A percentile compares a stretch with the other conserved stretches of the same genome.
These are phyloP conservation scores for Parnassius mnemosyne DNA, from an alignment of 2,888 invertebrate species.

Conservation along the genomic window DNA sequence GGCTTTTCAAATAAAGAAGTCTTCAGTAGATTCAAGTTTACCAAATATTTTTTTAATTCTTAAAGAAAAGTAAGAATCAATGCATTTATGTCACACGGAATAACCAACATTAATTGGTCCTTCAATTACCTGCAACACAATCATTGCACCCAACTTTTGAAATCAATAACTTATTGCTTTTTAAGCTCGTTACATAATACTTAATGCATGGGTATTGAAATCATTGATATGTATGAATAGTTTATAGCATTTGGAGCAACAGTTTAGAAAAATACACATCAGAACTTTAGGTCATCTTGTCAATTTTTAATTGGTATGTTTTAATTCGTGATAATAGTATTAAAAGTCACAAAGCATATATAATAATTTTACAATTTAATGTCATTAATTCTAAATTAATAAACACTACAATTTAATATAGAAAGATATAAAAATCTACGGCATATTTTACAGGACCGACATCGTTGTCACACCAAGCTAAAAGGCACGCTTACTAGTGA, in stretches of 20 bases:
- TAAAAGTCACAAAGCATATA: not conserved
- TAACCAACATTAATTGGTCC: too few species aligned
- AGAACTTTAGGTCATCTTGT: not conserved
- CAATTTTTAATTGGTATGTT: not conserved
- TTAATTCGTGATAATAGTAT: not conserved
- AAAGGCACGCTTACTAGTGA: slow-evolving; percentile 26
- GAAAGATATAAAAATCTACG: slow-evolving; percentile 37
- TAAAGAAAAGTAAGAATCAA: too few species aligned
- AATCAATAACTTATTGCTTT: too few species aligned
- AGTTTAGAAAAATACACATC: not conserved
- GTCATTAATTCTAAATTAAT: not conserved
- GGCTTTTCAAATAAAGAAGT: too few species aligned
- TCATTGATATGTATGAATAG: slow-evolving; percentile 13
- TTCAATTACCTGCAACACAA: too few species aligned
- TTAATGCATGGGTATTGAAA: not conserved
- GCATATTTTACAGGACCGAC: slow-evolving; percentile 11
- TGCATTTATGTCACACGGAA: too few species aligned
- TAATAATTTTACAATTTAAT: not conserved
- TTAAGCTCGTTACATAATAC: too few species aligned
- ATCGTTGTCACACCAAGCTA: slow-evolving; percentile 22
- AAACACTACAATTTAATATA: slow-evolving; percentile 18
- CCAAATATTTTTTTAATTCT: too few species aligned
- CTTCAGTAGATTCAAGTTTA: too few species aligned
- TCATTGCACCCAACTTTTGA: too few species aligned
- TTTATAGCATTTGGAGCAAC: slow-evolving; percentile 10